These are phyloP conservation scores for Papilio gigon DNA, from an alignment of 2,888 invertebrate genomes.

Conservation along the genomic window DNA sequence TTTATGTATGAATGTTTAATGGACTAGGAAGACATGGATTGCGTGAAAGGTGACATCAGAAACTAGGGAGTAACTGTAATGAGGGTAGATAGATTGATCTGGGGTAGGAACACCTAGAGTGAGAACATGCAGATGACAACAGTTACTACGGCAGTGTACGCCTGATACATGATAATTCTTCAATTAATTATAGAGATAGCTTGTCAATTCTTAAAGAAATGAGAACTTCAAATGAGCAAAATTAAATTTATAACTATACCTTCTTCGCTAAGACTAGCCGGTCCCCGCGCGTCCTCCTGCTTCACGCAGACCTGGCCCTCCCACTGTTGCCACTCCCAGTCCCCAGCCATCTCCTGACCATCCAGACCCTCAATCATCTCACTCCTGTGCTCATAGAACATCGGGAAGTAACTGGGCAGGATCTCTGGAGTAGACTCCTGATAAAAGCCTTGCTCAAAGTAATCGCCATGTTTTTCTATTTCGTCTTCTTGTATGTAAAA, in stretches of 20 bases:
- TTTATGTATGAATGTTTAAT: too few relatives aligned
- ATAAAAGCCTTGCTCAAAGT: conserved; percentile 45
- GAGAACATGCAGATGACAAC: too few relatives aligned
- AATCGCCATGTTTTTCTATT: conserved; percentile 46
- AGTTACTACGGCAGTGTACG: too few relatives aligned
- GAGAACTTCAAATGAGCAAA: neutral
- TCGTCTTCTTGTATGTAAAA: conserved; percentile 53
- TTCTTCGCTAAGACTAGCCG: conserved; percentile 58
- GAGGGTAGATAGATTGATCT: too few relatives aligned
- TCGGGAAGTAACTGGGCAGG: conserved; percentile 58
- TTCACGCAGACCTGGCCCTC: conserved; percentile 58
- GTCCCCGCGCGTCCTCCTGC: conserved; percentile 55
- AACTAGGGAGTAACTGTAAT: too few relatives aligned
- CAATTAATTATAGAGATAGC: too few relatives aligned
- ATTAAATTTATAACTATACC: conserved; percentile 52
- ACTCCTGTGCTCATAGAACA: conserved; percentile 61
- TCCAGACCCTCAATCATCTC: conserved; percentile 48
- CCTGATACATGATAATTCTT: too few relatives aligned
- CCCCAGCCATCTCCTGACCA: conserved; percentile 43
- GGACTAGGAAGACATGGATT: too few relatives aligned
- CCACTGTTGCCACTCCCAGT: conserved; percentile 59
- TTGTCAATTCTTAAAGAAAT: too few relatives aligned
- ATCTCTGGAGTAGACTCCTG: conserved; percentile 48
- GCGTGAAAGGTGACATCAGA: too few relatives aligned
- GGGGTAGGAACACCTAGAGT: too few relatives aligned